Conservation (phyloP, 2,888 invertebrate species). For the Nemoura dubitans region DNA sequence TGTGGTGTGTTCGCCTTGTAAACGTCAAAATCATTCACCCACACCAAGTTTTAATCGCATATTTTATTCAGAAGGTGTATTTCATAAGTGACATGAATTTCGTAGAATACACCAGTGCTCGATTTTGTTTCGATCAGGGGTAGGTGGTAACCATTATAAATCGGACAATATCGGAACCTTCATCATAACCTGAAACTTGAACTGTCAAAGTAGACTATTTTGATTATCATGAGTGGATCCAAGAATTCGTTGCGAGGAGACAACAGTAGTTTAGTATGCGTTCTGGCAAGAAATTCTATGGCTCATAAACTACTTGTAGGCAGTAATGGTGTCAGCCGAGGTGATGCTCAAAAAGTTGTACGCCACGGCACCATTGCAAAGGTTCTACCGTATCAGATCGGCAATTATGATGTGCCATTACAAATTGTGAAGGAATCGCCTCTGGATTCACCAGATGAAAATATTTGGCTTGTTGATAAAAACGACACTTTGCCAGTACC, state of each 20-base stretch:
- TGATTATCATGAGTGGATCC: neutral
- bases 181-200: neutral
- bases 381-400: constrained; percentile 30
- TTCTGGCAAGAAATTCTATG: constrained; percentile 15
- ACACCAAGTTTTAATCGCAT: neutral
- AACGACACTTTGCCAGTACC: constrained; percentile 31
- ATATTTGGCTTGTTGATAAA: constrained; percentile 37
- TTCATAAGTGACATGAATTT: neutral
- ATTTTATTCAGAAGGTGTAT: neutral
- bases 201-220: neutral
- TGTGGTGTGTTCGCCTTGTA: neutral
- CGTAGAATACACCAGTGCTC: neutral
- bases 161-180: neutral
- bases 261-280: neutral
- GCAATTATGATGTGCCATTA: constrained; percentile 34
- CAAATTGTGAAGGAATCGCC: constrained; percentile 7
- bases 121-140: neutral
- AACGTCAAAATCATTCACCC: neutral
- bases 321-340: neutral
- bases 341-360: constrained; percentile 23
- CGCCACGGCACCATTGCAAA: constrained; percentile 37
- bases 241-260: constrained; percentile 21
- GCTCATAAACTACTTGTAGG: neutral
- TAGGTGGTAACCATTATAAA: neutral
- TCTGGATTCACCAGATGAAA: neutral